These are phyloP conservation scores for Hyppa rectilinea DNA, from an alignment of 2,888 invertebrate genomes.

Conservation along the genomic window DNA sequence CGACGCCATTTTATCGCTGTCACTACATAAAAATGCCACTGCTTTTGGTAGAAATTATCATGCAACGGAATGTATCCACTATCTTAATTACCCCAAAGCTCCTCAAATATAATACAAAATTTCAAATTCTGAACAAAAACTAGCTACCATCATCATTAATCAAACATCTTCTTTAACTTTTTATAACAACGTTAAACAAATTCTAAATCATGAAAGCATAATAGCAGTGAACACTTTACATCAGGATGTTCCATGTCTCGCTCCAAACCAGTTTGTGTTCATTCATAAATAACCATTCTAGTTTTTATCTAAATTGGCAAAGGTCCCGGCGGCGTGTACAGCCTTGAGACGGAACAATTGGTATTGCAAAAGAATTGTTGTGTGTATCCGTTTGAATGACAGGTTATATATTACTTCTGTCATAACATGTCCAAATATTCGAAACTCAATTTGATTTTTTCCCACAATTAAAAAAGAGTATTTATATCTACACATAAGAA, in stretches of 20 bases:
- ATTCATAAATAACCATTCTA: conserved; percentile 71
- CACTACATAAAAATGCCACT: no score
- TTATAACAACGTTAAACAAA: conserved; percentile 38
- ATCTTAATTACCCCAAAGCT: no score
- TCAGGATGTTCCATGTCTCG: conserved; percentile 57
- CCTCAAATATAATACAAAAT: no score
- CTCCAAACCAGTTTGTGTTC: conserved; percentile 69
- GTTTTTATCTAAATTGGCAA: conserved; percentile 67
- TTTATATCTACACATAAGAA: no score
- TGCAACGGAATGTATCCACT: no score
- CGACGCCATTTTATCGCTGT: no score
- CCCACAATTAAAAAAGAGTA: not conserved
- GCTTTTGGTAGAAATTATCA: no score
- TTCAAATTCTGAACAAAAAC: conserved; percentile 31
- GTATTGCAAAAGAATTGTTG: conserved; percentile 42
- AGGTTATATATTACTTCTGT: conserved; percentile 45
- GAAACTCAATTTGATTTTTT: conserved; percentile 13
- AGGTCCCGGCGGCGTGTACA: conserved; percentile 48
- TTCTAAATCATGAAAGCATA: conserved; percentile 48
- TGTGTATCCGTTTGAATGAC: conserved; percentile 52
- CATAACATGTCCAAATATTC: conserved; percentile 45
- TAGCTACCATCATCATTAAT: conserved; percentile 40
- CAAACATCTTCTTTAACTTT: conserved; percentile 33
- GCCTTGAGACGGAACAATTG: conserved; percentile 62
- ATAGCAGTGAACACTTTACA: conserved; percentile 55